Conservation (phyloP, 2,113 vertebrate species). For the Osmerus eperlanus region DNA sequence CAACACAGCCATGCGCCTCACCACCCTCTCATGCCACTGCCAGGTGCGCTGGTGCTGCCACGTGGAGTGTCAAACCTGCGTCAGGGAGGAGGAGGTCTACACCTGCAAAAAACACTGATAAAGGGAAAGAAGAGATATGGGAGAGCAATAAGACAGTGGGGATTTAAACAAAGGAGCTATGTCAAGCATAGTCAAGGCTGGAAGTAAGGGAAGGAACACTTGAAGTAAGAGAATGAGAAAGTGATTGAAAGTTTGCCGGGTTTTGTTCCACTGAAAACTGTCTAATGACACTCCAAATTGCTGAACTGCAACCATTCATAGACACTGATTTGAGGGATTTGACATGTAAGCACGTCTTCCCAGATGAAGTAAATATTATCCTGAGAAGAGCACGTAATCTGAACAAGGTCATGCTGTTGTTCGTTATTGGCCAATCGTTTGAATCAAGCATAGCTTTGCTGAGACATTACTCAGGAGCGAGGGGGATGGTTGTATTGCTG, state of each 20-base stretch:
- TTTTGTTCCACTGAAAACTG: too few relatives aligned
- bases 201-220: slow-evolving; percentile 4
- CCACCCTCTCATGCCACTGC: slow-evolving; percentile 92
- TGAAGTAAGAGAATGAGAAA: slow-evolving; percentile 8
- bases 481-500: slow-evolving; percentile 10
- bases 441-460: slow-evolving; percentile 32
- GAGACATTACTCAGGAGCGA: slow-evolving; percentile 33
- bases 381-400: slow-evolving; percentile 30
- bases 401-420: slow-evolving; percentile 24
- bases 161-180: neutral
- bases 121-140: neutral
- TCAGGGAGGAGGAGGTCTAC: slow-evolving; percentile 91
- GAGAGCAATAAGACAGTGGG: neutral
- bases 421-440: slow-evolving; percentile 26
- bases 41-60: slow-evolving; percentile 99
- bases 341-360: slow-evolving; percentile 12
- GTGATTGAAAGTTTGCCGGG: neutral
- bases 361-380: slow-evolving; percentile 34
- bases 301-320: slow-evolving; percentile 20
- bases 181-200: slow-evolving; percentile 25
- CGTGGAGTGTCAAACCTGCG: slow-evolving; percentile 95
- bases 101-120: slow-evolving; percentile 90
- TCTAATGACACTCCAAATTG: neutral
- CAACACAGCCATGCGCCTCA: slow-evolving; percentile 91
- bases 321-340: slow-evolving; percentile 14